Conservation (phyloP, 2,113 vertebrate species). For the Cebidichthys violaceus region DNA sequence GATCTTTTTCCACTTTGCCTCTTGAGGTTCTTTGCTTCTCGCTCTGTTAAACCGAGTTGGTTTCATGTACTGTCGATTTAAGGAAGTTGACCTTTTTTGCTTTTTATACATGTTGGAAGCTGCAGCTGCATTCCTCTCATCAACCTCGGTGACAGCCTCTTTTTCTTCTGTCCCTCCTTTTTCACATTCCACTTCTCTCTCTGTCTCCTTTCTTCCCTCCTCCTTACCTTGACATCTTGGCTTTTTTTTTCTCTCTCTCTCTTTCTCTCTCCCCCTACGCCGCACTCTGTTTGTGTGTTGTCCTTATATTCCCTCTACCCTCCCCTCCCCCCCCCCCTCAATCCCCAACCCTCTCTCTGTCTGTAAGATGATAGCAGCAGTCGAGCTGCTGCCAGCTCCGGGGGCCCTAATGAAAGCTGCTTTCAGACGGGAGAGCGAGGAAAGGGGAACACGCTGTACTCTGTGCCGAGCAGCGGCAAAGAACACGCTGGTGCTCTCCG, state of each 20-base stretch:
- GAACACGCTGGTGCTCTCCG: conserved; percentile 17
- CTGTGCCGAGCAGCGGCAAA: conserved; percentile 35
- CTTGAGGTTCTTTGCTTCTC: neutral
- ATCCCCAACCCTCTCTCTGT: neutral
- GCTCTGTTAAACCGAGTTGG: neutral
- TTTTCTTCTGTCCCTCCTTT: conserved; percentile 16
- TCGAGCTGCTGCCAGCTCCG: conserved; percentile 63
- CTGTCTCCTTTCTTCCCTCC: neutral
- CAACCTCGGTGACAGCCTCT: conserved; percentile 37
- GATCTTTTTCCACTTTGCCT: neutral
- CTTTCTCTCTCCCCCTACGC: neutral
- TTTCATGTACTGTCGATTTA: conserved; percentile 36
- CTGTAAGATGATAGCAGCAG: conserved; percentile 75
- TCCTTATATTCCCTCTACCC: conserved; percentile 20
- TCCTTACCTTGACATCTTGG: neutral
- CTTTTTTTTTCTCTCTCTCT: conserved; percentile 11
- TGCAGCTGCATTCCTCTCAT: conserved; percentile 73
- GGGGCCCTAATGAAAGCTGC: conserved; percentile 66
- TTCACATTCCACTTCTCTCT: conserved; percentile 29
- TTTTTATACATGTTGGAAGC: conserved; percentile 69
- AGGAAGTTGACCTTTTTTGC: conserved; percentile 52
- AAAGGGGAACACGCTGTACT: conserved; percentile 69
- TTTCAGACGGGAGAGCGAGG: conserved; percentile 46
- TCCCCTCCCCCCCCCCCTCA: too few species aligned
- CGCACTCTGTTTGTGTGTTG: conserved; percentile 56